These are phyloP conservation scores for Pseudochaenichthys georgianus DNA, from an alignment of 2,797 vertebrate species.

Conservation along the genomic window DNA sequence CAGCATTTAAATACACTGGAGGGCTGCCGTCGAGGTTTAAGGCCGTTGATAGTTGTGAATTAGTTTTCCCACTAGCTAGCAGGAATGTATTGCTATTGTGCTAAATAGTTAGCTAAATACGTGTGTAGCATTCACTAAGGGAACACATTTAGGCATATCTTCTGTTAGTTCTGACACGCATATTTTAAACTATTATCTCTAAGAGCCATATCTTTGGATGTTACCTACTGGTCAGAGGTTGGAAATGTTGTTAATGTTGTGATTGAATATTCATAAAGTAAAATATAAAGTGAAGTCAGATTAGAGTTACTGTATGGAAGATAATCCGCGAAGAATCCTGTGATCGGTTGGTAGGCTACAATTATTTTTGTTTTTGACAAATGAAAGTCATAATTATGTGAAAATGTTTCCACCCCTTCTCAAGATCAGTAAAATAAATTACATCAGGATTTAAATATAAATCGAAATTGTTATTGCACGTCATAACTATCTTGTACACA, in stretches of 20 bases:
- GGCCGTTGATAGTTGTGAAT: neutral
- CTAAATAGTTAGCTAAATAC: neutral
- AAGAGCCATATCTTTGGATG: neutral
- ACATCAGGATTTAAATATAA: neutral
- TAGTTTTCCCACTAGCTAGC: neutral
- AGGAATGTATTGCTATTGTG: neutral
- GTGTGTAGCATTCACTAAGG: conserved; percentile 28
- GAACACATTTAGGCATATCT: neutral
- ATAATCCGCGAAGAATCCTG: too few relatives aligned
- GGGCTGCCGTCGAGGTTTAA: conserved; percentile 23
- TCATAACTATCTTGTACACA: neutral
- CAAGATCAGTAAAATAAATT: neutral
- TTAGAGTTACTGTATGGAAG: too few relatives aligned
- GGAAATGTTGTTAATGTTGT: neutral
- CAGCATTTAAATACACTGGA: conserved; percentile 42
- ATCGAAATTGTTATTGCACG: neutral
- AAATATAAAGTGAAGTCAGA: too few relatives aligned
- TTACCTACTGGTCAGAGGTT: neutral
- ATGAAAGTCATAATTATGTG: neutral
- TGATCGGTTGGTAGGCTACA: too few relatives aligned
- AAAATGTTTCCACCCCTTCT: neutral
- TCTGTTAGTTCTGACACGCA: neutral
- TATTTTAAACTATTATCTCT: neutral
- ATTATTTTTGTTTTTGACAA: neutral
- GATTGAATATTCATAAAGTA: too few relatives aligned